phyloP scores from a whole-genome alignment of 2,888 invertebrate genomes.

The Cerastis leucographa region DNA sequence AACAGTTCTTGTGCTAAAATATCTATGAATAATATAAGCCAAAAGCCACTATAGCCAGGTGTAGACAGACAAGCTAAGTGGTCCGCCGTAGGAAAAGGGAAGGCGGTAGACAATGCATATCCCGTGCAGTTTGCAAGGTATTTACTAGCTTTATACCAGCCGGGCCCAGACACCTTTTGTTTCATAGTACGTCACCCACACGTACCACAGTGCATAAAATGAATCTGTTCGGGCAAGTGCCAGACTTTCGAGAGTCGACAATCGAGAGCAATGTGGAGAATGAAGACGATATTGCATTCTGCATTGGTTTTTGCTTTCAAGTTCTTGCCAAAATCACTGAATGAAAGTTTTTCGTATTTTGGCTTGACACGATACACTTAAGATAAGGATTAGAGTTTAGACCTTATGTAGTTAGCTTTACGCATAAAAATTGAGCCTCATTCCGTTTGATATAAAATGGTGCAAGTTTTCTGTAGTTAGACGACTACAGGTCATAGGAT shows the following conservation, averaged over 20 bases:
- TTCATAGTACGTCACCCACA: conserved; percentile 63
- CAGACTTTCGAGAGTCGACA: conserved; percentile 24
- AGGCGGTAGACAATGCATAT: conserved; percentile 81
- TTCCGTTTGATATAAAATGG: neutral
- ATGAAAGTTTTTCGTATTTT: neutral
- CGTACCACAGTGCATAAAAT: conserved; percentile 52
- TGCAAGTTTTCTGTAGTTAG: neutral
- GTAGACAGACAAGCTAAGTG: conserved; percentile 50
- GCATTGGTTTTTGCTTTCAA: neutral
- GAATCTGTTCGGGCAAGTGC: conserved; percentile 43
- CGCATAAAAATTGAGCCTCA: no score
- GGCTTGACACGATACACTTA: neutral
- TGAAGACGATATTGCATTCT: conserved; percentile 21
- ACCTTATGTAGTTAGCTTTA: neutral
- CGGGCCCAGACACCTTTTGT: conserved; percentile 76
- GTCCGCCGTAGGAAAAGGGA: conserved; percentile 46
- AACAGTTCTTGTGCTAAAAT: conserved; percentile 22
- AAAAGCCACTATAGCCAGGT: conserved; percentile 8
- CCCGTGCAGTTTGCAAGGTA: conserved; percentile 70
- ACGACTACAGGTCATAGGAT: neutral
- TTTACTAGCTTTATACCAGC: conserved; percentile 65
- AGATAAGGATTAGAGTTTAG: neutral
- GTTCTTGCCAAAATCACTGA: neutral
- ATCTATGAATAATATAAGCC: conserved; percentile 28
- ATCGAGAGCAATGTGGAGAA: conserved; percentile 19